A percentile compares a stretch with the other conserved stretches of the same genome.
Evolutionary conservation across 2,888 invertebrate species (phyloP).

Genomic region (Piscicola geometra): DNA sequence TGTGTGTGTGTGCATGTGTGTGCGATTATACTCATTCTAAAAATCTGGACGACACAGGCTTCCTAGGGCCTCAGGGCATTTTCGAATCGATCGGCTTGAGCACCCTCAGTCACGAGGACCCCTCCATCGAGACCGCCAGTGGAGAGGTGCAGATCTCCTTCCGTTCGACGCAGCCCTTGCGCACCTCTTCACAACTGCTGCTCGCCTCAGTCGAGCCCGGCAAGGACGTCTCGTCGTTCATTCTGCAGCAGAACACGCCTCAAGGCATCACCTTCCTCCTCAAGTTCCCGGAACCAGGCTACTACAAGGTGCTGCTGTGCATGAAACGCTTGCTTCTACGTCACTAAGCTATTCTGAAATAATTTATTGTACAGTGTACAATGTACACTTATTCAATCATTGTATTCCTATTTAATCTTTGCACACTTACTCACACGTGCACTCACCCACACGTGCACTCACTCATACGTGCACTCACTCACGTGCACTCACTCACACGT

Average conservation of each 20-base stretch:
- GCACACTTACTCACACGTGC: not conserved
- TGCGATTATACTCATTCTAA: not conserved
- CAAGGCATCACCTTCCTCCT: constrained; percentile 46
- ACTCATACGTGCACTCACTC: no score
- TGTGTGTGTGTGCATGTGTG: not conserved
- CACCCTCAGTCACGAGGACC: constrained; percentile 51
- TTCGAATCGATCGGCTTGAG: constrained; percentile 52
- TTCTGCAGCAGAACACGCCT: constrained; percentile 51
- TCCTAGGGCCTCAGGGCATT: constrained; percentile 53
- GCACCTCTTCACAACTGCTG: constrained; percentile 55
- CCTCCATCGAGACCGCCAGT: constrained; percentile 51
- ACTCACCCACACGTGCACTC: no score
- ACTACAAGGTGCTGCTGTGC: constrained; percentile 53
- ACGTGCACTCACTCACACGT: not conserved
- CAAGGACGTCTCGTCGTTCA: constrained; percentile 51
- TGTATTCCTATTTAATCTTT: not conserved
- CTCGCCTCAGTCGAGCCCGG: constrained; percentile 44
- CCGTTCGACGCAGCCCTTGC: constrained; percentile 47
- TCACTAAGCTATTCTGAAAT: no score
- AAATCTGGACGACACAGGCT: constrained; percentile 46
- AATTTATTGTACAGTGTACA: no score
- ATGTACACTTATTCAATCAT: not conserved
- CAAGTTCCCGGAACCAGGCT: constrained; percentile 50
- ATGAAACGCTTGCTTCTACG: not conserved
- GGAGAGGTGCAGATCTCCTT: constrained; percentile 47